Evolutionary conservation across 53 echinoderm and acorn worm genomes (phyloP).

Genomic region (Mesocentrotus franciscanus): DNA sequence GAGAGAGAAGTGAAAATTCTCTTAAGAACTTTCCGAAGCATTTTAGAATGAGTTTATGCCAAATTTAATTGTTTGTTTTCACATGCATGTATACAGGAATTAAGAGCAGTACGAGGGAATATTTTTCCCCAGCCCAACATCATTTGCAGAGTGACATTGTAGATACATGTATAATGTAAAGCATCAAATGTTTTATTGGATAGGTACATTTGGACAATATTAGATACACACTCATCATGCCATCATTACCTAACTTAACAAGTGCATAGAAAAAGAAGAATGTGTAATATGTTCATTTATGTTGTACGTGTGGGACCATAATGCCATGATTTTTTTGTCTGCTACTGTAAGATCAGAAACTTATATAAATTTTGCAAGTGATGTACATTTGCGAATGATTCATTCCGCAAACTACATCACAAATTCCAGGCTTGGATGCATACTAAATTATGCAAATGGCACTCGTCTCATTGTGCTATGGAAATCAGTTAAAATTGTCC

Average conservation of each 20-base stretch:
- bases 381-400: not conserved
- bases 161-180: not conserved
- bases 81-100: not conserved
- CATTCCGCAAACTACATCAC: not conserved
- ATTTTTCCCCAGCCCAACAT: not conserved
- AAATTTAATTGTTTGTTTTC: not conserved
- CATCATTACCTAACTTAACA: not conserved
- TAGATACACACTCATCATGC: not conserved
- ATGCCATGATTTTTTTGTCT: not conserved
- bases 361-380: not conserved
- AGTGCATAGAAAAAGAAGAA: not conserved
- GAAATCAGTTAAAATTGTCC: too few relatives aligned
- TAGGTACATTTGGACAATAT: not conserved
- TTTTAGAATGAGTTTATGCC: too few relatives aligned
- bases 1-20: too few relatives aligned
- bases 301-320: not conserved
- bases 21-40: too few relatives aligned
- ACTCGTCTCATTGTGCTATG: too few relatives aligned
- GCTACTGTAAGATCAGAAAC: not conserved
- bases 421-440: too few relatives aligned
- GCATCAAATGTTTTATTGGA: too few relatives aligned
- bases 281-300: not conserved
- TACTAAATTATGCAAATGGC: too few relatives aligned
- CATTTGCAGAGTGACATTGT: not conserved
- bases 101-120: not conserved